phyloP scores from a whole-genome alignment of 1,140 invertebrate species.

The Teleopsis dalmanni region DNA sequence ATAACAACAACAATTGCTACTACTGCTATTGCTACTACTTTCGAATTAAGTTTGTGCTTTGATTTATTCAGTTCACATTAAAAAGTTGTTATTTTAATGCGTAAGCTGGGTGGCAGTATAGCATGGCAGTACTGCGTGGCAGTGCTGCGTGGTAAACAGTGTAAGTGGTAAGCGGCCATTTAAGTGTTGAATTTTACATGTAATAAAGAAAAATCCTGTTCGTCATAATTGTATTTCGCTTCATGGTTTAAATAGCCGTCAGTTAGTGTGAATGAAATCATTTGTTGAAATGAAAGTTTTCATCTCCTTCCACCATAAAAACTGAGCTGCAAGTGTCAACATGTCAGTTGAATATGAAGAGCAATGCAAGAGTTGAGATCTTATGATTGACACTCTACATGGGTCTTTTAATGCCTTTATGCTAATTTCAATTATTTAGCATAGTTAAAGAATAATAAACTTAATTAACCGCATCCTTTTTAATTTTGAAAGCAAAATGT shows the following conservation, averaged over 20 bases:
- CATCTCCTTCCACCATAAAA: neutral
- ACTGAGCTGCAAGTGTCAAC: constrained; percentile 23
- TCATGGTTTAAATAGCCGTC: neutral
- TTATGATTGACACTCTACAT: constrained; percentile 40
- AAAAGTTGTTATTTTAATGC: no score
- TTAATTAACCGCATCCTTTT: constrained; percentile 3
- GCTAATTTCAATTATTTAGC: constrained; percentile 30
- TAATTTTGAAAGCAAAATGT: no score
- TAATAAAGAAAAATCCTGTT: no score
- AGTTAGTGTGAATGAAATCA: neutral
- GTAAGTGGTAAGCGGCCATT: neutral
- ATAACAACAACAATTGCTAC: no score
- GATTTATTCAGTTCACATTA: no score
- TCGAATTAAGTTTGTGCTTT: no score
- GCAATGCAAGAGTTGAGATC: constrained; percentile 28
- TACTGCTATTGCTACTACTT: no score
- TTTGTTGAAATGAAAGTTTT: constrained; percentile 5
- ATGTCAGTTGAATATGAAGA: constrained; percentile 22
- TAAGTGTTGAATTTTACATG: no score
- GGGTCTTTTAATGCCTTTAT: constrained; percentile 40
- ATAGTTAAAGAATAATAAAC: constrained; percentile 5
- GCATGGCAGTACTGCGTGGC: neutral
- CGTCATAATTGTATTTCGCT: no score
- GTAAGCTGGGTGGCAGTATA: no score
- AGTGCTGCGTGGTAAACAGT: neutral